Percentiles rank a stretch among this genome's conserved stretches.
phyloP scores from a whole-genome alignment of 2,113 vertebrate genomes.

The Ophiodon elongatus region DNA sequence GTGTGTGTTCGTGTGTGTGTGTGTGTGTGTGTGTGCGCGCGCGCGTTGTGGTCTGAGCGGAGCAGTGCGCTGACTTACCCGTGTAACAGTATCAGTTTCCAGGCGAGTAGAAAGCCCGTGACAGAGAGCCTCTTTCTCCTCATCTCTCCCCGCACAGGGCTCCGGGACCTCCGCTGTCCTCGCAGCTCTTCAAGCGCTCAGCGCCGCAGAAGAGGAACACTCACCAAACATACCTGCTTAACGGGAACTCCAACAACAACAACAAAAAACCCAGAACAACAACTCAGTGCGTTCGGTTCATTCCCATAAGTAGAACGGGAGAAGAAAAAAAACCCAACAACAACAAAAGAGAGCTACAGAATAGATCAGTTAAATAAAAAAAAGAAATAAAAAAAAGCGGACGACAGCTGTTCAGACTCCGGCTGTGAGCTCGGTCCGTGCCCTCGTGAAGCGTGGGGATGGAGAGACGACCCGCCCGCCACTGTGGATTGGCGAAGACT shows the following conservation, averaged over 20 bases:
- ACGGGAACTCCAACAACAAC: slow-evolving; percentile 1
- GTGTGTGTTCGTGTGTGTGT: too few relatives aligned
- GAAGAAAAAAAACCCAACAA: too few relatives aligned
- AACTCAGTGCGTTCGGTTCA: neutral
- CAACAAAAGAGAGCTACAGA: neutral
- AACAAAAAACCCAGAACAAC: too few relatives aligned
- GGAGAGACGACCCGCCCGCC: slow-evolving; percentile 37
- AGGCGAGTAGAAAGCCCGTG: slow-evolving; percentile 43
- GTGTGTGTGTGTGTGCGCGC: neutral
- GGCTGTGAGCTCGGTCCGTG: slow-evolving; percentile 22
- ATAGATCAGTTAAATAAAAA: neutral
- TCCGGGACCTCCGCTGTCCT: slow-evolving; percentile 13
- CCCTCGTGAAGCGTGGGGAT: slow-evolving; percentile 15
- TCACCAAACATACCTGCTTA: slow-evolving; percentile 26
- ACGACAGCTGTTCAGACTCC: slow-evolving; percentile 40
- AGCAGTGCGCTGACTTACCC: slow-evolving; percentile 50
- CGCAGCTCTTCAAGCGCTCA: slow-evolving; percentile 36
- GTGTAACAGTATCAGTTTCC: slow-evolving; percentile 49
- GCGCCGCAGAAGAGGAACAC: slow-evolving; percentile 21
- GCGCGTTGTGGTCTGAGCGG: neutral
- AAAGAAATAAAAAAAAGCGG: too few relatives aligned
- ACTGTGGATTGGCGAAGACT: slow-evolving; percentile 12
- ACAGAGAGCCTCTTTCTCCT: slow-evolving; percentile 21
- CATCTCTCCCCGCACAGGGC: slow-evolving; percentile 35
- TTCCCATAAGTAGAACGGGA: neutral